These are phyloP conservation scores for Melanotaenia duboulayi DNA, from an alignment of 2,113 vertebrate genomes.

Conservation along the genomic window DNA sequence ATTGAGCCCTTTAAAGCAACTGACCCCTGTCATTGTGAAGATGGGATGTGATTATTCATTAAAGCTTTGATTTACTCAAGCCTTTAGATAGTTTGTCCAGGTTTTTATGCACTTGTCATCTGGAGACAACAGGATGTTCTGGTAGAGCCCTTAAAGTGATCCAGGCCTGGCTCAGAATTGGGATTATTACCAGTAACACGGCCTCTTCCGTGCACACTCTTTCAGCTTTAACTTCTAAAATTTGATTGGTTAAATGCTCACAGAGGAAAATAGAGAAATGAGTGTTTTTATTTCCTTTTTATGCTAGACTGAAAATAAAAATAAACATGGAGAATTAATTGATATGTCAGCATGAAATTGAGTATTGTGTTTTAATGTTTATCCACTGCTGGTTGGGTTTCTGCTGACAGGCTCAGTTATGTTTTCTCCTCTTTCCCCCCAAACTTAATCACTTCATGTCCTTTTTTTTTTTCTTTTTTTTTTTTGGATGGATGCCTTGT, in stretches of 20 bases:
- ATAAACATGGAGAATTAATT: constrained; percentile 27
- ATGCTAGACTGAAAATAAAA: constrained; percentile 23
- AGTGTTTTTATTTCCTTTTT: constrained; percentile 8
- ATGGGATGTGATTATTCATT: background rate
- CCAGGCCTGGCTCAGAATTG: constrained; percentile 47
- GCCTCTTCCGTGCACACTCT: background rate
- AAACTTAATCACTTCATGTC: background rate
- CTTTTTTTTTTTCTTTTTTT: background rate
- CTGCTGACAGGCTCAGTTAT: background rate
- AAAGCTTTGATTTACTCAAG: background rate
- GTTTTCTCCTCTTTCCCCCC: background rate
- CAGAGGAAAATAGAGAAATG: background rate
- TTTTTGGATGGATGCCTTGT: background rate
- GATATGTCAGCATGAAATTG: constrained; percentile 8
- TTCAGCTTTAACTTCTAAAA: constrained; percentile 9
- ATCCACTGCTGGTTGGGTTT: constrained; percentile 11
- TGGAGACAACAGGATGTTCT: constrained; percentile 25
- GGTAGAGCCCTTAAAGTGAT: constrained; percentile 30
- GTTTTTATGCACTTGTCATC: constrained; percentile 19
- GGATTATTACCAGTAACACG: constrained; percentile 25
- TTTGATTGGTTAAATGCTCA: background rate
- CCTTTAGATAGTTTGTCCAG: constrained; percentile 26
- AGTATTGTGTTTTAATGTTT: constrained; percentile 25
- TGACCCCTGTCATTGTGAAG: background rate
- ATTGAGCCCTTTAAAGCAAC: no score